These are phyloP conservation scores for Amphiprion ocellaris DNA, from an alignment of 2,113 vertebrate genomes.

Conservation along the genomic window DNA sequence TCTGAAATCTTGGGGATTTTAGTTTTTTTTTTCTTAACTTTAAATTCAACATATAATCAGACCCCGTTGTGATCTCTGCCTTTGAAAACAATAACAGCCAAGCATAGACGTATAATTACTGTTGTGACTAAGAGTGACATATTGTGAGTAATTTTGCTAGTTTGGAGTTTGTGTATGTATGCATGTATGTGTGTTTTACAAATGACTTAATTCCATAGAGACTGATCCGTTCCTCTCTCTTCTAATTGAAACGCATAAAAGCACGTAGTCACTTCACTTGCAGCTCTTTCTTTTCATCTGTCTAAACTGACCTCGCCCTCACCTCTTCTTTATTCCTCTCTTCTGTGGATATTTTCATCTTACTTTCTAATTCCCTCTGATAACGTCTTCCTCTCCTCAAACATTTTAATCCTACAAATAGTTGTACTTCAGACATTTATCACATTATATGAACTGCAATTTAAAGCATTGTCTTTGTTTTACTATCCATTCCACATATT, in stretches of 20 bases:
- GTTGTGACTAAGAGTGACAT: conserved; percentile 5
- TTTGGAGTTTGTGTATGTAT: not conserved
- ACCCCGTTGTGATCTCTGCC: not conserved
- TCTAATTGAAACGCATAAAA: not conserved
- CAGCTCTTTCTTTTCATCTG: conserved; percentile 5
- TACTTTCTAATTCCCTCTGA: not conserved
- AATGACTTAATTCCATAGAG: conserved; percentile 12
- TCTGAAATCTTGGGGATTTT: not conserved
- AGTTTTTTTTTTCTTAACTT: not conserved
- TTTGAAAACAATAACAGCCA: not conserved
- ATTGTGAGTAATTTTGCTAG: conserved; percentile 27
- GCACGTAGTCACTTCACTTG: not conserved
- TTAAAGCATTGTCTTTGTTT: not conserved
- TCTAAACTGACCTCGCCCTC: conserved; percentile 22
- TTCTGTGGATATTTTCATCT: not conserved
- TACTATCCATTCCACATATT: not conserved
- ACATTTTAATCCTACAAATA: not conserved
- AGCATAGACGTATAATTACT: conserved; percentile 19
- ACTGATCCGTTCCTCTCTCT: not conserved
- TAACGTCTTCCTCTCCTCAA: not conserved
- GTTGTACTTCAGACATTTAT: not conserved
- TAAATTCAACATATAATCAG: not conserved
- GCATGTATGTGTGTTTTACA: conserved; percentile 14
- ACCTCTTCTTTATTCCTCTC: not conserved
- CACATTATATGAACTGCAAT: not conserved